Conservation (phyloP, 2,888 invertebrate genomes). For the Anthophora plumipes region DNA sequence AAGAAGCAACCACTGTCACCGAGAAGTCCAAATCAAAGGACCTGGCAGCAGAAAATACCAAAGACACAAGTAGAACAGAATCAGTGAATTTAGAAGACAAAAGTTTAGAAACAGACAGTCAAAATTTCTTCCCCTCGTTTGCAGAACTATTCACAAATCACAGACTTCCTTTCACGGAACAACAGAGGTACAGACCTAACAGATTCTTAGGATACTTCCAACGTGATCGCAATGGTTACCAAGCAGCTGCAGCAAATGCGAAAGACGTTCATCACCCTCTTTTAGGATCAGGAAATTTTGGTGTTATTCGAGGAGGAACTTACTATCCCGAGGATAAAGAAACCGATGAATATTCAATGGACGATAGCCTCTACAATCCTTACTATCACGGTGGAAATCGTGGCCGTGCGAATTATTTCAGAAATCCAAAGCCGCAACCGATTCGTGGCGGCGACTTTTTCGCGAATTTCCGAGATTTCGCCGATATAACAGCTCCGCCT, state of each 20-base stretch:
- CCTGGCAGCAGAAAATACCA: conserved; percentile 62
- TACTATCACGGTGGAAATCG: conserved; percentile 89
- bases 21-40: conserved; percentile 30
- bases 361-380: conserved; percentile 87
- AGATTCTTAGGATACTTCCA: conserved; percentile 82
- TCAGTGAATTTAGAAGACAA: conserved; percentile 73
- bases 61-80: conserved; percentile 13
- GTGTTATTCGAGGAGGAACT: conserved; percentile 94
- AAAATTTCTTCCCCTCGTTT: conserved; percentile 92
- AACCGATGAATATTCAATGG: conserved; percentile 87
- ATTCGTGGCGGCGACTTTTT: conserved; percentile 91
- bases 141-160: conserved; percentile 88
- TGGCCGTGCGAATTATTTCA: conserved; percentile 89
- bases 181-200: conserved; percentile 81
- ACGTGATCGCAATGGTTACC: conserved; percentile 78
- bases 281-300: conserved; percentile 88
- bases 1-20: conserved; percentile 3
- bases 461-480: conserved; percentile 95
- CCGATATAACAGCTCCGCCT: conserved; percentile 94
- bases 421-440: conserved; percentile 91
- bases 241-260: conserved; percentile 72
- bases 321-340: conserved; percentile 90
- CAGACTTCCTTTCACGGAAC: conserved; percentile 88
- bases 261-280: conserved; percentile 87
- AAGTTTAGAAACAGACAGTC: conserved; percentile 87